These are phyloP conservation scores for Clupea harengus DNA, from an alignment of 2,113 vertebrate genomes.

Conservation along the genomic window DNA sequence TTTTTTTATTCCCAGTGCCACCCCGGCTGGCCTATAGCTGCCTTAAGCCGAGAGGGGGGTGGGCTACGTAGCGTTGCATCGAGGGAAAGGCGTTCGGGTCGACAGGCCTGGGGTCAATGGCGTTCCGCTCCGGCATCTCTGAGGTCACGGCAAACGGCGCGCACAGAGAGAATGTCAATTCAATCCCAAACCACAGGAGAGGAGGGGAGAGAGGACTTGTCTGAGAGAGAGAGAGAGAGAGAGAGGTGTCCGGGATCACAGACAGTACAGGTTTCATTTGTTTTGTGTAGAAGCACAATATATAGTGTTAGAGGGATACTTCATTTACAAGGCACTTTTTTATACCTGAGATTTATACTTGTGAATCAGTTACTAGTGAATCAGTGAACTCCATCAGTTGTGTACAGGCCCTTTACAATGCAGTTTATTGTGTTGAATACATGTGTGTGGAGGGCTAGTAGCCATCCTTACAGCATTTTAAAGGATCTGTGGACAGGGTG, in stretches of 20 bases:
- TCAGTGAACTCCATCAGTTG: no score
- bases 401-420: no score
- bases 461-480: no score
- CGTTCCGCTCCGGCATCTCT: neutral
- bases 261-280: neutral
- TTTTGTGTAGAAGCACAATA: neutral
- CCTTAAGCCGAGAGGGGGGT: conserved; percentile 47
- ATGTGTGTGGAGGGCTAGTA: no score
- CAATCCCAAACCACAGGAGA: neutral
- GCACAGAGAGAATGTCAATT: neutral
- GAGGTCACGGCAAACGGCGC: neutral
- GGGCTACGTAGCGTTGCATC: neutral
- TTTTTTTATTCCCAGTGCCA: conserved; percentile 66
- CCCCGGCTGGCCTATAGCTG: conserved; percentile 46
- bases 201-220: neutral
- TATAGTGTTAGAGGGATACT: neutral
- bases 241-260: neutral
- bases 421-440: no score
- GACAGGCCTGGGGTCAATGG: neutral
- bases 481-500: no score
- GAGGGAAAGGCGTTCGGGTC: neutral
- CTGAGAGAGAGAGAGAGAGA: no score
- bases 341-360: neutral
- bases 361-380: no score
- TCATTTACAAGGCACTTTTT: neutral